phyloP scores from a whole-genome alignment of 2,113 vertebrate genomes.

The Eurystomus gularis region DNA sequence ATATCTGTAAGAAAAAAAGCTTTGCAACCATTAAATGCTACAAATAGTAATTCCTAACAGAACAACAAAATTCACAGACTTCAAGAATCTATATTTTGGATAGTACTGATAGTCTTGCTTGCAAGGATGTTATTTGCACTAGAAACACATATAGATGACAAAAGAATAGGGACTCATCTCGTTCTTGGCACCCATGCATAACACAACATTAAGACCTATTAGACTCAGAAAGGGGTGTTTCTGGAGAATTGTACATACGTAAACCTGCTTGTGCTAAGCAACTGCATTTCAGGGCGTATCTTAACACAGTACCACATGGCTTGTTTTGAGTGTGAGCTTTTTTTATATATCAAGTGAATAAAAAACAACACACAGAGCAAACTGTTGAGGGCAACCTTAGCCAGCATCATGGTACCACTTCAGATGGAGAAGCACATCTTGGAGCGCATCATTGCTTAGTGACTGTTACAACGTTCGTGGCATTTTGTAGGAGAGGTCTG shows the following conservation, averaged over 20 bases:
- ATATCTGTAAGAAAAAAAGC: neutral
- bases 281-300: neutral
- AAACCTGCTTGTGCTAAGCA: neutral
- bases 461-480: fast-evolving
- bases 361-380: neutral
- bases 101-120: neutral
- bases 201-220: neutral
- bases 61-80: neutral
- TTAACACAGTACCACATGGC: neutral
- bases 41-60: neutral
- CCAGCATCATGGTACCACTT: neutral
- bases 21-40: neutral
- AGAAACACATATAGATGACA: neutral
- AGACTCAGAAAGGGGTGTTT: neutral
- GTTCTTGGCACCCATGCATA: neutral
- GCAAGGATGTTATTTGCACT: neutral
- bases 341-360: neutral
- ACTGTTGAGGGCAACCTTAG: neutral
- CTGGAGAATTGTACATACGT: neutral
- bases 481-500: neutral
- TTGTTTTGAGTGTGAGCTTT: neutral
- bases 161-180: neutral
- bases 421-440: neutral
- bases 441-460: fast-evolving
- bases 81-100: neutral